Conservation (phyloP, 2,888 invertebrate genomes). For the Trimorus sp. region DNA sequence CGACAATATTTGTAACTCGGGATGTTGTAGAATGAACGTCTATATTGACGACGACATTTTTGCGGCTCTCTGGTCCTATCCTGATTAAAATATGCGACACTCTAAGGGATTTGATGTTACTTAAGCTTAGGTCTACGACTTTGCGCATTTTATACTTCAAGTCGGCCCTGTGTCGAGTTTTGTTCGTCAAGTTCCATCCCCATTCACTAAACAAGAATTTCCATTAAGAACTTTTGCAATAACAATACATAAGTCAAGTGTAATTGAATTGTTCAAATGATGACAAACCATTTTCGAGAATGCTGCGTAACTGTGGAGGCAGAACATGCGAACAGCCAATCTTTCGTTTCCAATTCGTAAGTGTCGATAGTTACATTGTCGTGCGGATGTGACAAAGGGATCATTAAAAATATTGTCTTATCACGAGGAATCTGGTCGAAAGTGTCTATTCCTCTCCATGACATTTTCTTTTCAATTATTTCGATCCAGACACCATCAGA, state of each 20-base stretch:
- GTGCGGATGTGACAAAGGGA: constrained; percentile 84
- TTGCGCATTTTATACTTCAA: constrained; percentile 81
- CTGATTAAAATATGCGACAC: constrained; percentile 89
- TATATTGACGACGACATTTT: constrained; percentile 64
- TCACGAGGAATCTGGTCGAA: constrained; percentile 82
- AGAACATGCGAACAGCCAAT: constrained; percentile 91
- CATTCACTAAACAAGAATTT: constrained; percentile 80
- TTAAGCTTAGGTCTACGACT: constrained; percentile 84
- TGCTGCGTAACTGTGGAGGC: constrained; percentile 83
- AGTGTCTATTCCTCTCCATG: constrained; percentile 83
- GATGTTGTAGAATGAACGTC: constrained; percentile 59
- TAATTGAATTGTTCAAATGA: not conserved
- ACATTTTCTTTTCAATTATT: constrained; percentile 80
- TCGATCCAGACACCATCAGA: constrained; percentile 83
- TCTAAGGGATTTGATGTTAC: constrained; percentile 83
- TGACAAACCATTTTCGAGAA: constrained; percentile 85
- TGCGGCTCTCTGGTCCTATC: constrained; percentile 83
- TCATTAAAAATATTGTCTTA: constrained; percentile 84
- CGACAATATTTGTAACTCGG: constrained; percentile 55
- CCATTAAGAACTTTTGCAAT: not conserved
- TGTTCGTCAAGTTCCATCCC: constrained; percentile 84
- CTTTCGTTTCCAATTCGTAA: constrained; percentile 86
- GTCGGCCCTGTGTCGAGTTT: constrained; percentile 84
- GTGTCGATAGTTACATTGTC: constrained; percentile 86
- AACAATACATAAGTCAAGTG: too few relatives aligned